Percentiles rank a stretch among this genome's conserved stretches.
Conservation (phyloP, 1,140 invertebrate genomes). For the Zaprionus capensis region DNA sequence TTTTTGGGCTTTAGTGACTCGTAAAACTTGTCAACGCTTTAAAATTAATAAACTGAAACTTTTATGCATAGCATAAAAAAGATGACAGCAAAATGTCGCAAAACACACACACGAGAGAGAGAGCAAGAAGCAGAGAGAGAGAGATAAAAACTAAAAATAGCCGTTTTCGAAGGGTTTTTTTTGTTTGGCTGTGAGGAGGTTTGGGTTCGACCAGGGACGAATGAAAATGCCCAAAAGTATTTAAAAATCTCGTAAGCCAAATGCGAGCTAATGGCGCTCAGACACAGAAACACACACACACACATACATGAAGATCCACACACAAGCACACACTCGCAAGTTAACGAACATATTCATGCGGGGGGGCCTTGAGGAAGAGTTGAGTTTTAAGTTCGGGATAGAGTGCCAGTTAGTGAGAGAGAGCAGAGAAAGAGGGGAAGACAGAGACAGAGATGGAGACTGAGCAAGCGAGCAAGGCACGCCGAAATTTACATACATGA, state of each 20-base stretch:
- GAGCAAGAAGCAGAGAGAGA: slow-evolving; percentile 10
- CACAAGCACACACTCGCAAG: slow-evolving; percentile 6
- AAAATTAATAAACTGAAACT: slow-evolving; percentile 76
- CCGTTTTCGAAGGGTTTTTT: slow-evolving; percentile 50
- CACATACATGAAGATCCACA: slow-evolving; percentile 14
- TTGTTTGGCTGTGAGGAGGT: background rate
- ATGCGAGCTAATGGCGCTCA: slow-evolving; percentile 70
- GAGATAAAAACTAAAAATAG: slow-evolving; percentile 64
- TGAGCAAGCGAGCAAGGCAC: slow-evolving; percentile 13
- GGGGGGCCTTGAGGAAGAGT: slow-evolving; percentile 75
- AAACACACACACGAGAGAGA: background rate
- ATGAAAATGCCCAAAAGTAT: slow-evolving; percentile 72
- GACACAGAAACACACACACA: slow-evolving; percentile 39
- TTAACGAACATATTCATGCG: slow-evolving; percentile 32
- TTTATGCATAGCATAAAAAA: slow-evolving; percentile 58
- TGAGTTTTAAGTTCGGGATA: slow-evolving; percentile 23
- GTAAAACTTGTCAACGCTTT: slow-evolving; percentile 77
- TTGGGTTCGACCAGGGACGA: slow-evolving; percentile 16
- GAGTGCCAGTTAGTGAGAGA: background rate
- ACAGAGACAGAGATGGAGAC: background rate
- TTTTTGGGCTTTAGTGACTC: slow-evolving; percentile 52
- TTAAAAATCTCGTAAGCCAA: slow-evolving; percentile 75
- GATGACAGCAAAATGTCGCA: slow-evolving; percentile 25
- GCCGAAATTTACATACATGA: slow-evolving; percentile 78
- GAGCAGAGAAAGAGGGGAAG: background rate